Evolutionary conservation across 2,888 invertebrate genomes (phyloP), one percentile per base, ranked within the genome.

Genomic region (Acleris sparsana): DNA sequence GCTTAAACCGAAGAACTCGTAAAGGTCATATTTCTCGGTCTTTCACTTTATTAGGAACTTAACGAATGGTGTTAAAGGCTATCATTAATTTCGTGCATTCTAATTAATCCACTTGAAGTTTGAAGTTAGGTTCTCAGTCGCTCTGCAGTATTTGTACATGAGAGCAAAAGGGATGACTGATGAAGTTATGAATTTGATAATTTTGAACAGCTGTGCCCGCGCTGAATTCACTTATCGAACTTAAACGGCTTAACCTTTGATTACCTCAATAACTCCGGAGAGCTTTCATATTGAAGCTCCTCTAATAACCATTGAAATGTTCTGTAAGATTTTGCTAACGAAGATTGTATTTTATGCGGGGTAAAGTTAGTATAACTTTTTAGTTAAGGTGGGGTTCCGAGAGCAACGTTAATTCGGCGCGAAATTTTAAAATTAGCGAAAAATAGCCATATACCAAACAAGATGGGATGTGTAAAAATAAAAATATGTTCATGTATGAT

Each of bases 31-130:
- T 65, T 65, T 65, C 55, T 17, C 29, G 55, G 55, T 33, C 44
- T 61, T 65, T 65, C 61, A 61, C 65, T 65, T 65, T 56, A 65
- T 61, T 65, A 61, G 55, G 51, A 61, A 55, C 55, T 43, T 20
- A 39, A 20, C 25, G 49, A 60, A 60, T 60, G 51, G 64, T 20
- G 20, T 49, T 49, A 22, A 55, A 56, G 51, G n/a, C 58, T 39
- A 59, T 22, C 18, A 20, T 49, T 20, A 49, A 49, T 49, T 49
- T 49, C 18, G 49, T 20, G 49, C 17, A 49, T 46, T 46, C 17
- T n/a, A 7, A 46, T 46, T 46, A 46, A 46, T 46, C 46, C 17
- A 46, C 5, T 46, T 17, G 46, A 46, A 46, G 17, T 46, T 46
- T 17, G 46, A n/a, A 46, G 17, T 6, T 16, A 13, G 6, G n/a